Base-by-base conservation (phyloP, 2,797 vertebrate species). In the Eulemur albifrons region DNA sequence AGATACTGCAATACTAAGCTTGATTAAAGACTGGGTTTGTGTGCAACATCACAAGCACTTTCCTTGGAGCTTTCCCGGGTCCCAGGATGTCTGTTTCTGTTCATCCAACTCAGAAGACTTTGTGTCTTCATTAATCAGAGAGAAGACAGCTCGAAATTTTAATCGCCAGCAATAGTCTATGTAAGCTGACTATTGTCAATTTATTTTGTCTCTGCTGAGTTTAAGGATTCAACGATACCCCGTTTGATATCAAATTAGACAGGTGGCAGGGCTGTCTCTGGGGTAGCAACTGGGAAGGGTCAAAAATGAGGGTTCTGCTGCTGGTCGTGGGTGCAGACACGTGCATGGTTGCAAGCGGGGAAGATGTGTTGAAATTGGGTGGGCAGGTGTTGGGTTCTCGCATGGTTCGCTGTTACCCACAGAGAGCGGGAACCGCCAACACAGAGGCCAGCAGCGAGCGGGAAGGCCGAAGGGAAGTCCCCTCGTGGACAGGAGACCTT, bases 401-500 rank as follows among this genome's bases (percentile, higher is more conserved):
- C 4, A 23, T 38, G 30, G 4, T 50, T 23, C 18, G 0, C 27
- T 73, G 2, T 76, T 48, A 32, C 38, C 17, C 79, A 32, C 43
- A 13, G 12, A 77, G n/a, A 18, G 11, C 5, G 0, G 7, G 50
- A 61, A 43, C 35, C 4, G 4, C 12, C 4, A 79, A 7, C 10
- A 15, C 12, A 9, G 69, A 45, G 50, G 14, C 17, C 40, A 25
- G n/a, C 0, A 0, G 6, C 5, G 77, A 18, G 2, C 18, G 54
- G 43, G 52, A 5, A 70, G 50, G 35, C 2, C 9, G 5, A 5
- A 5, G 57, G 27, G 32, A 30, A 23, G 69, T 25, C 35, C 5
- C 6, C 1, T 13, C 0, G 0, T 32, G 43, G 52, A 54, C 4
- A 9, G 30, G 5, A 20, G 27, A 4, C 57, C 67, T 25, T 4